A percentile compares a stretch with the other conserved stretches of the same genome.
These are phyloP conservation scores for Acanthurus tractus DNA, from an alignment of 2,797 vertebrate species.

Conservation along the genomic window DNA sequence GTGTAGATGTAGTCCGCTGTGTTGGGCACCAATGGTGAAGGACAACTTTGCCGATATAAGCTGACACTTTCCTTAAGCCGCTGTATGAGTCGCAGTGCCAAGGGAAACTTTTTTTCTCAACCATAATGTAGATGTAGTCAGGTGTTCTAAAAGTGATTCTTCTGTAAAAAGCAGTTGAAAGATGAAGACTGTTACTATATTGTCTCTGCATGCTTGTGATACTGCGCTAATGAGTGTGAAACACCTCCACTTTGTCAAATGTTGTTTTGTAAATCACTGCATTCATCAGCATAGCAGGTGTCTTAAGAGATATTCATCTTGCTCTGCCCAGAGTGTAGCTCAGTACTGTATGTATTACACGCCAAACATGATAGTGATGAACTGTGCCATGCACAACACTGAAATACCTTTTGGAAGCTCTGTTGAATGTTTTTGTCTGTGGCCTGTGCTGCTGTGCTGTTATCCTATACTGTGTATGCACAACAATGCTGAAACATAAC, in stretches of 20 bases:
- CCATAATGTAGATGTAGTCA: slow-evolving; percentile 58
- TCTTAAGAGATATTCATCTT: slow-evolving; percentile 70
- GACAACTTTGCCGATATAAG: slow-evolving; percentile 74
- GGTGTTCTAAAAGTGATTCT: slow-evolving; percentile 50
- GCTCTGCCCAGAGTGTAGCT: slow-evolving; percentile 50
- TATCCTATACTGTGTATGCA: slow-evolving; percentile 67
- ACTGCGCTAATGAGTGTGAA: slow-evolving; percentile 54
- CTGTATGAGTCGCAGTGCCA: slow-evolving; percentile 66
- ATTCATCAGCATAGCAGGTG: slow-evolving; percentile 66
- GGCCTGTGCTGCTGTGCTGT: slow-evolving; percentile 60
- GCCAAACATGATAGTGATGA: slow-evolving; percentile 47
- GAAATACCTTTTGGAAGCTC: slow-evolving; percentile 39
- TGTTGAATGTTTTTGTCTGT: slow-evolving; percentile 62
- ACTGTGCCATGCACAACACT: slow-evolving; percentile 62
- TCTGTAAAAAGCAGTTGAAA: slow-evolving; percentile 49
- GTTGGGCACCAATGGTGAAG: slow-evolving; percentile 60
- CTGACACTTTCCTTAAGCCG: slow-evolving; percentile 77
- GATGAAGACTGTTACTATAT: slow-evolving; percentile 68
- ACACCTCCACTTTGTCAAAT: slow-evolving; percentile 53
- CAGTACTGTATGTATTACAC: slow-evolving; percentile 56
- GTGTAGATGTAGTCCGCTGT: slow-evolving; percentile 71
- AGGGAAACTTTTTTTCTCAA: slow-evolving; percentile 66
- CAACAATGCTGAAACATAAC: slow-evolving; percentile 69
- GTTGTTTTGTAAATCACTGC: slow-evolving; percentile 53
- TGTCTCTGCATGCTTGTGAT: slow-evolving; percentile 69